Percentiles rank a stretch among this genome's conserved stretches.
Evolutionary conservation across 2,797 vertebrate genomes (phyloP).

Genomic region (Choloepus didactylus): DNA sequence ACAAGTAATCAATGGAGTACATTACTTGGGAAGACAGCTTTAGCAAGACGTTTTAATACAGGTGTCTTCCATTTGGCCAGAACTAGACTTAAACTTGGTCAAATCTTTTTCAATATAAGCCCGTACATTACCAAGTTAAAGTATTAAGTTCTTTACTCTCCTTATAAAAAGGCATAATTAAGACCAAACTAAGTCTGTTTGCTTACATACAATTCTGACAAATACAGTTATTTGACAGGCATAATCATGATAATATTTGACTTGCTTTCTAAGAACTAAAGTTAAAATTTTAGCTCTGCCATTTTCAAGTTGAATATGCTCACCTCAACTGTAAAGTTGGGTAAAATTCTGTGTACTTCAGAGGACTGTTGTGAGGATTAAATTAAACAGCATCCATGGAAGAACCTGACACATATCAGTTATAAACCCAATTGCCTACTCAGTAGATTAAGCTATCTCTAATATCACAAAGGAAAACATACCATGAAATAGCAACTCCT

Average conservation of each 20-base stretch:
- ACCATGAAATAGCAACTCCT: background rate
- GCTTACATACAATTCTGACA: background rate
- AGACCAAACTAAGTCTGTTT: background rate
- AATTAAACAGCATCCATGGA: background rate
- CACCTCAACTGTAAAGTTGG: background rate
- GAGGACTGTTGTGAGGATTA: background rate
- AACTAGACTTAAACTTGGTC: background rate
- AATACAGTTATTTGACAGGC: background rate
- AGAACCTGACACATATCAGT: background rate
- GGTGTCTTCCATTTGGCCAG: background rate
- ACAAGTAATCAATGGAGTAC: background rate
- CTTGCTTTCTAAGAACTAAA: background rate
- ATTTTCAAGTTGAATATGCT: background rate
- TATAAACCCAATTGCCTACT: background rate
- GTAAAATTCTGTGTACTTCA: background rate
- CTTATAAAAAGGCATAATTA: background rate
- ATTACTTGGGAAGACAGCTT: background rate
- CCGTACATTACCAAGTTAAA: background rate
- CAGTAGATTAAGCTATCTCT: background rate
- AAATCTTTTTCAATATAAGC: background rate
- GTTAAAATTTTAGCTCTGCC: constrained; percentile 1
- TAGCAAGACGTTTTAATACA: background rate
- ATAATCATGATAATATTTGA: background rate
- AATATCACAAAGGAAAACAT: background rate
- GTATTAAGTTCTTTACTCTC: background rate